Evolutionary conservation across 2,888 invertebrate genomes (phyloP).

Genomic region (Cataglyphis livida): DNA sequence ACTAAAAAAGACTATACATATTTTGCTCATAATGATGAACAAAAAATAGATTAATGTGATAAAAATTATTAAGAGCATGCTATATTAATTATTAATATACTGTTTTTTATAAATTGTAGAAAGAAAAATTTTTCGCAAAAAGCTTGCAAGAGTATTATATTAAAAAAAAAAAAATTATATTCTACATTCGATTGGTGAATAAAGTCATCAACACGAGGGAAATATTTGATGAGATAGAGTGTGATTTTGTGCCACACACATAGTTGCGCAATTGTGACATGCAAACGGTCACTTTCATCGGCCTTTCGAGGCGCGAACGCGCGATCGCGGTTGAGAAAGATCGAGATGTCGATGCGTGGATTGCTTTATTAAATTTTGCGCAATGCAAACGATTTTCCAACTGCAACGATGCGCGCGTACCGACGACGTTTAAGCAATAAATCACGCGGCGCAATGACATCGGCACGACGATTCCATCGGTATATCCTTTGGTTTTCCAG

Average conservation of each 20-base stretch:
- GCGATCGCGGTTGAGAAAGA: conserved; percentile 69
- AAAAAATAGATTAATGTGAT: background rate
- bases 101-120: background rate
- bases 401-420: conserved; percentile 61
- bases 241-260: conserved; percentile 43
- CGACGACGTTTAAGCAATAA: conserved; percentile 68
- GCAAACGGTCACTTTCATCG: conserved; percentile 65
- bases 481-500: conserved; percentile 34
- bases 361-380: conserved; percentile 82
- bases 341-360: conserved; percentile 77
- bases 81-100: background rate
- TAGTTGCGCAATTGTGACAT: conserved; percentile 64
- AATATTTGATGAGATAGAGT: conserved; percentile 25
- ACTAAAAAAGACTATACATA: background rate
- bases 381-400: conserved; percentile 78
- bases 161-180: background rate
- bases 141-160: background rate
- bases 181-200: background rate
- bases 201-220: conserved; percentile 7
- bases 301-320: conserved; percentile 40
- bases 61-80: background rate
- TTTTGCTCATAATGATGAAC: background rate
- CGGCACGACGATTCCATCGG: conserved; percentile 68
- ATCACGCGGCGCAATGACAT: conserved; percentile 77
- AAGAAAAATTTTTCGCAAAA: background rate